Base-by-base conservation (phyloP, 2,888 invertebrate species). In the Pachycephus smyrnensis region DNA sequence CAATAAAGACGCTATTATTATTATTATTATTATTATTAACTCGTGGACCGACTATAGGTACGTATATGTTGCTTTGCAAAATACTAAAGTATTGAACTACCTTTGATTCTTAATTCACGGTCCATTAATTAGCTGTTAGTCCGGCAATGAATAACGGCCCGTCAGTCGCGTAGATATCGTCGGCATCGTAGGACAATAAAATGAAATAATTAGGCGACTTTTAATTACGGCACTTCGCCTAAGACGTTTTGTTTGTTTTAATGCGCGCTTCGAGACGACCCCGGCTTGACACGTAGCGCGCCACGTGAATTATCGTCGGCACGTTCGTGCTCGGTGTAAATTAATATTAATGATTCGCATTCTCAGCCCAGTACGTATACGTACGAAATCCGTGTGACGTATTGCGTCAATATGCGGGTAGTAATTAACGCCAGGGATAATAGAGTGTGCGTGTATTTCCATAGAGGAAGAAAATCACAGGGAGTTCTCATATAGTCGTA, bases 141-240 rank as follows among this genome's bases (percentile, higher is more conserved):
- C 23, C 55, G 55, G 23, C 55, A 55, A 55, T 55, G 23, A 55
- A 55, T 1, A 55, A 55, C 23, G 23, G 23, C 9, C 23, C 55
- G 55, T 55, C 55, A 23, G 55, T 55, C 55, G 9, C 1, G 2
- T 55, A 23, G 23, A 40, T 23, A 23, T 23, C 55, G 55, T 23
- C 23, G 23, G 55, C 15, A 15, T 30, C 12, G 79, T 77, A 30
- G 79, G 73, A 83, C 82, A 84, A 86, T 83, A 83, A 85, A 85
- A 73, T 81, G 76, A 75, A 80, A 79, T 83, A 86, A 85, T 85
- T 85, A 85, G 86, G 81, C 82, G 84, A 12, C 86, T 86, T 84
- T 85, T 86, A 85, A 85, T 83, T 86, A 84, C 82, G 81, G 82
- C 86, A 80, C 82, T 82, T 81, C 79, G 75, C 78, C 78, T 79